Base-by-base conservation (phyloP, 2,797 vertebrate genomes). In the Columba guinea region DNA sequence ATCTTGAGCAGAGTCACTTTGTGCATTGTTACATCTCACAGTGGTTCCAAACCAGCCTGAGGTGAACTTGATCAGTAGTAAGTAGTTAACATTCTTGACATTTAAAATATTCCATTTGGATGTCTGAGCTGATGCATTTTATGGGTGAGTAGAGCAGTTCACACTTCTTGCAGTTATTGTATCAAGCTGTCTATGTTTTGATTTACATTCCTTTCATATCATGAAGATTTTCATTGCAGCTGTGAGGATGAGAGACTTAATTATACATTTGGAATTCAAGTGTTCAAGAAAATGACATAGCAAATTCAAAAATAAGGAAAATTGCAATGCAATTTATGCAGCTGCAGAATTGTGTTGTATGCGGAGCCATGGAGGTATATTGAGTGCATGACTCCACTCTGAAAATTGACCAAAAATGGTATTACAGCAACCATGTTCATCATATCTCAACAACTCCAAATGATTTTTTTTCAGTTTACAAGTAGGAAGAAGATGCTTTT, bases 281-380 rank as follows among this genome's bases (percentile, higher is more conserved):
- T 81, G 69, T 70, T 84, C 18, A 62, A 82, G 87, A 80, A 96
- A 88, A 90, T 79, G 74, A 87, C 39, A 63, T 75, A 84, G 89
- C 63, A 80, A 77, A 92, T 92, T 92, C 37, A 94, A 89, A 94
- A 95, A 93, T 92, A 92, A 87, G 63, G 71, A 82, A 76, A 87
- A 77, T 87, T 75, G 55, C 7, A 3, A 80, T 85, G 30, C 30
- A 68, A 3, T 77, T 90, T 89, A 60, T 68, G 75, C 84, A 94
- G 88, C 92, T 95, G 82, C 64, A 62, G 51, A 87, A 51, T 55
- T 93, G 34, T 65, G 21, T 78, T 64, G 9, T 74, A 9, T 82
- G 37, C 16, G 41, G 63, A 91, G 37, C 56, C 41, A 15, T 34
- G 51, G 85, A 75, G 53, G 62, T 84, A 26, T 3, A 51, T 1